Evolutionary conservation across 1,140 invertebrate genomes (phyloP), one percentile per base, ranked within the genome.

Genomic region (Globodera rostochiensis): DNA sequence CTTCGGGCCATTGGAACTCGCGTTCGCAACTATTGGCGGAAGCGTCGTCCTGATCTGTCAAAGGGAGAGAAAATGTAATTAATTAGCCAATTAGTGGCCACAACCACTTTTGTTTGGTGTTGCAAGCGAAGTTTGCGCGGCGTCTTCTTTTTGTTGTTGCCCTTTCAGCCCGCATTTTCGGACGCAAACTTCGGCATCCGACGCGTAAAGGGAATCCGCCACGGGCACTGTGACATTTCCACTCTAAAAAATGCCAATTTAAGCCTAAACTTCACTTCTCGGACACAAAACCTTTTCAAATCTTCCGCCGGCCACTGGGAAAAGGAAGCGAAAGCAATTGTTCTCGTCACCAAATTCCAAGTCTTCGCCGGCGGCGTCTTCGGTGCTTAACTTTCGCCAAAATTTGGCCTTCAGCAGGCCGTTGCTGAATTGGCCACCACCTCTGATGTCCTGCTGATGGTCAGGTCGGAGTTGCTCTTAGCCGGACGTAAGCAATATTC

Each of bases 221-320:
- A 78, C 77, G 8, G 77, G 77, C 21, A 78, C 77, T 25, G 77
- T 69, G 70, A 82, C 67, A 36, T 53, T 71, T 49, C 53, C 73
- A 81, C 64, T 78, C 64, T 77, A 45, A 7, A 8, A 45, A 53
- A 53, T 50, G 45, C 13, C 13, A 50, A 45, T 75, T 75, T 6
- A n/a, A 57, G 11, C 36, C 36, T 36, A 36, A 36, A 36, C 36
- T 3, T 64, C 25, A 7, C 49, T 88, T 95, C 94, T 0, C 94
- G 75, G 66, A 74, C 97, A 94, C 91, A 95, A 97, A 74, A 97
- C 93, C 82, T 93, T 93, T 74, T 94, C 91, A 0, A 87, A 77
- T 36, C 85, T 76, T n/a, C 90, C 90, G 45, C 90, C 90, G 36
- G 79, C 77, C n/a, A 90, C 87, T 9, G 90, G 90, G 80, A 89